phyloP scores from a whole-genome alignment of 2,888 invertebrate species.

The Drosophila robusta region DNA sequence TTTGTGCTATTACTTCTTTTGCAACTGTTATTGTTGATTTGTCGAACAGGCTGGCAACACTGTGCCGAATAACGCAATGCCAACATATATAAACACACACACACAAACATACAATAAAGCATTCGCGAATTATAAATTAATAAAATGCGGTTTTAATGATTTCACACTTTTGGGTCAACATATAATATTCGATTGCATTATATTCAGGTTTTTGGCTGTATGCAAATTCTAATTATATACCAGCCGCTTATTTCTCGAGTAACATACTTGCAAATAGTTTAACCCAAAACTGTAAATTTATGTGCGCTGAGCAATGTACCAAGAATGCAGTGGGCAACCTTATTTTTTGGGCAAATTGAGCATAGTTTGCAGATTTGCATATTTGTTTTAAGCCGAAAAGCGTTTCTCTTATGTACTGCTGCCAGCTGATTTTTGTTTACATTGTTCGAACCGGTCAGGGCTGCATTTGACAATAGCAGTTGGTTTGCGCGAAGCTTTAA shows the following conservation, averaged over 20 bases:
- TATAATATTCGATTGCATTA: conserved; percentile 20
- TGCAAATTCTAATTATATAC: conserved; percentile 6
- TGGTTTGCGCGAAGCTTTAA: background rate
- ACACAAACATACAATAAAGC: background rate
- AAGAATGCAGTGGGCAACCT: conserved; percentile 12
- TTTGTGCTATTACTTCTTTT: conserved; percentile 70
- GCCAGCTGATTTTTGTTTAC: conserved; percentile 54
- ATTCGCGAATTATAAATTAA: background rate
- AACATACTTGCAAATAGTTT: background rate
- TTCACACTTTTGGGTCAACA: conserved; percentile 16
- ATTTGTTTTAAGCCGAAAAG: background rate
- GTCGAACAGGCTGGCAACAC: conserved; percentile 58
- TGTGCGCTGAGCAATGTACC: conserved; percentile 3
- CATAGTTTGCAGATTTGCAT: background rate
- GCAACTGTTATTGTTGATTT: conserved; percentile 61
- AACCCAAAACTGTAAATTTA: conserved; percentile 5
- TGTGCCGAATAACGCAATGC: conserved; percentile 53
- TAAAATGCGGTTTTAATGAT: conserved; percentile 1
- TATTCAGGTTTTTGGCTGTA: conserved; percentile 2
- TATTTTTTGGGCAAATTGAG: background rate
- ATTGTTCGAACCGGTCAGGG: conserved; percentile 22
- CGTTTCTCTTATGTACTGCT: background rate
- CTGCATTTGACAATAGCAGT: conserved; percentile 15
- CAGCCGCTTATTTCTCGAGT: conserved; percentile 13
- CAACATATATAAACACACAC: conserved; percentile 9